A percentile compares a stretch with the other conserved stretches of the same genome.
Evolutionary conservation across 2,113 vertebrate species (phyloP).

Genomic region (Petroica traversi): DNA sequence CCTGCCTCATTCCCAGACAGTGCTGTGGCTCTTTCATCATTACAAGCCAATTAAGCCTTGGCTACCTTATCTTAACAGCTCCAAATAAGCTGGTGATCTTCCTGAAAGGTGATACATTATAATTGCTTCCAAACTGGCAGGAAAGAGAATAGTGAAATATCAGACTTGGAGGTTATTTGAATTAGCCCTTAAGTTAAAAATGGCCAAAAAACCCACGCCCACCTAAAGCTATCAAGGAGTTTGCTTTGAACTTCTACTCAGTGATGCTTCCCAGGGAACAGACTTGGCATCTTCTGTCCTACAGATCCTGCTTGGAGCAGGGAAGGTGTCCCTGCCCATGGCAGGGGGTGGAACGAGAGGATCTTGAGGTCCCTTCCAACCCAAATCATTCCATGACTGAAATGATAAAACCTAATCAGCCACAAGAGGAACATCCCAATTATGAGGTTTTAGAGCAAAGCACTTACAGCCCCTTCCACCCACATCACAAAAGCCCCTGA

Average conservation of each 20-base stretch:
- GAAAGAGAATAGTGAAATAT: not conserved
- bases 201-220: not conserved
- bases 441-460: fast-evolving
- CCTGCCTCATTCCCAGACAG: not conserved
- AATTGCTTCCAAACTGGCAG: slow-evolving; percentile 15
- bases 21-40: not conserved
- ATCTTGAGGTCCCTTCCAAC: not conserved
- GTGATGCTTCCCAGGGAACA: not conserved
- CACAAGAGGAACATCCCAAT: fast-evolving
- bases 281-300: not conserved
- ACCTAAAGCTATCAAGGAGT: not conserved
- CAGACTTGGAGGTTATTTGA: not conserved
- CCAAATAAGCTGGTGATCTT: slow-evolving; percentile 2
- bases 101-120: slow-evolving; percentile 40
- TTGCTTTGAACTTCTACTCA: not conserved
- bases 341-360: not conserved
- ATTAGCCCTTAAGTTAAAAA: not conserved
- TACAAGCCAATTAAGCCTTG: slow-evolving; percentile 47
- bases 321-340: not conserved
- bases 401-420: not conserved
- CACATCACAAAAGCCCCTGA: not conserved
- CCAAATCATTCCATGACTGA: not conserved
- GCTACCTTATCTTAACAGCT: slow-evolving; percentile 47
- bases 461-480: fast-evolving
- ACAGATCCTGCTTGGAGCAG: not conserved